Conservation (phyloP, 2,113 vertebrate species). For the Nothobranchius furzeri region DNA sequence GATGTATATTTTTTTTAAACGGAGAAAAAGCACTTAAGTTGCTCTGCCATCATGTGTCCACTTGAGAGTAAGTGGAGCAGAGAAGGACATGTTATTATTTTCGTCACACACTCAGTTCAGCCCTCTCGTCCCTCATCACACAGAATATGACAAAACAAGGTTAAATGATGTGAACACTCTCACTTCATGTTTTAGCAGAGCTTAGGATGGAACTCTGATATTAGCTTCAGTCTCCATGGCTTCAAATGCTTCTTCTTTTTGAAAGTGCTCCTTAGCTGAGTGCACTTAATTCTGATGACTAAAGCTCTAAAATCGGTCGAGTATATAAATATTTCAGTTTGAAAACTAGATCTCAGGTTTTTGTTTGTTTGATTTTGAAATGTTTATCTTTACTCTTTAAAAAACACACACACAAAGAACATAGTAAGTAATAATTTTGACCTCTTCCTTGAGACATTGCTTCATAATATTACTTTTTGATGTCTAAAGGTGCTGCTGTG, state of each 20-base stretch:
- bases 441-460: no score
- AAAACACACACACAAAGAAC: no score
- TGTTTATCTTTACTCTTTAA: no score
- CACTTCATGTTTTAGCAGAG: not conserved
- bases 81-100: conserved; percentile 25
- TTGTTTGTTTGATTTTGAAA: no score
- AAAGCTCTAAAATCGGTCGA: not conserved
- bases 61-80: conserved; percentile 42
- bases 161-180: conserved; percentile 1
- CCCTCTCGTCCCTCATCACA: not conserved
- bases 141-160: conserved; percentile 11
- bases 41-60: conserved; percentile 42
- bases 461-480: no score
- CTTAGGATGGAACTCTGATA: not conserved
- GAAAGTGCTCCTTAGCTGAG: not conserved
- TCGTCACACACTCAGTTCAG: conserved; percentile 22
- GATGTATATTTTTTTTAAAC: conserved; percentile 39
- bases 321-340: no score
- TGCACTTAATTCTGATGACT: not conserved
- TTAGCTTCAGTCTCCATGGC: not conserved
- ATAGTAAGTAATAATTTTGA: no score
- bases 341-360: no score
- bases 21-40: conserved; percentile 48
- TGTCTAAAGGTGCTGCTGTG: not conserved
- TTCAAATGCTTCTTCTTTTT: not conserved